phyloP scores from a whole-genome alignment of 2,113 vertebrate genomes.

The Hydrochoerus hydrochaeris region DNA sequence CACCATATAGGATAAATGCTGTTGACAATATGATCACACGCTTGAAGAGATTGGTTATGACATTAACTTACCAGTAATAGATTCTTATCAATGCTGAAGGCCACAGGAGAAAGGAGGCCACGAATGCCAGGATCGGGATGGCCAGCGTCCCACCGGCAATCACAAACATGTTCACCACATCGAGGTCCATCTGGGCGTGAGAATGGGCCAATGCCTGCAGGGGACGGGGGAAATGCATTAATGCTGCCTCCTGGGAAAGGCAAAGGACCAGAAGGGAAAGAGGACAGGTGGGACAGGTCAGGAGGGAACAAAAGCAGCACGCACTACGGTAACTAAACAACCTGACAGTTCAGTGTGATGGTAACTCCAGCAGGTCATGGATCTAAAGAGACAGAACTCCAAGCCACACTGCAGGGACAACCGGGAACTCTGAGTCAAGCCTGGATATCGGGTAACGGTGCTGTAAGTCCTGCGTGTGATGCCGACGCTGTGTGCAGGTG shows the following conservation, averaged over 20 bases:
- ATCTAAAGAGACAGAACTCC: background rate
- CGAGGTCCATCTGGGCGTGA: constrained; percentile 89
- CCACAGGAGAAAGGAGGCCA: constrained; percentile 92
- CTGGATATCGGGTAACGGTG: background rate
- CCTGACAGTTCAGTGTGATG: background rate
- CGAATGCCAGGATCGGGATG: constrained; percentile 91
- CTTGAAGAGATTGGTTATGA: background rate
- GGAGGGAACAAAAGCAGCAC: background rate
- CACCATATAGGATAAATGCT: background rate
- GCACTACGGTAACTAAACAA: background rate
- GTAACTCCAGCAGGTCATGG: background rate
- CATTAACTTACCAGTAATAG: constrained; percentile 93
- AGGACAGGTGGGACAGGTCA: background rate
- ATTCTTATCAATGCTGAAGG: constrained; percentile 91
- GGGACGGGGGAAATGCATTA: constrained; percentile 24
- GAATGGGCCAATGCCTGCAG: constrained; percentile 56
- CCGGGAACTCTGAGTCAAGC: background rate
- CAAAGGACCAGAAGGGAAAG: background rate
- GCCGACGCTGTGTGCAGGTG: background rate
- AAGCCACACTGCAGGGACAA: background rate
- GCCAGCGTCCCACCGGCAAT: constrained; percentile 90
- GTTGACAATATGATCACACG: background rate
- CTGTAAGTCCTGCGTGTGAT: background rate
- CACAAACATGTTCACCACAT: constrained; percentile 93
- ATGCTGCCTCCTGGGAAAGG: background rate